phyloP scores from a whole-genome alignment of 2,113 vertebrate genomes.

The Sylvietta virens region DNA sequence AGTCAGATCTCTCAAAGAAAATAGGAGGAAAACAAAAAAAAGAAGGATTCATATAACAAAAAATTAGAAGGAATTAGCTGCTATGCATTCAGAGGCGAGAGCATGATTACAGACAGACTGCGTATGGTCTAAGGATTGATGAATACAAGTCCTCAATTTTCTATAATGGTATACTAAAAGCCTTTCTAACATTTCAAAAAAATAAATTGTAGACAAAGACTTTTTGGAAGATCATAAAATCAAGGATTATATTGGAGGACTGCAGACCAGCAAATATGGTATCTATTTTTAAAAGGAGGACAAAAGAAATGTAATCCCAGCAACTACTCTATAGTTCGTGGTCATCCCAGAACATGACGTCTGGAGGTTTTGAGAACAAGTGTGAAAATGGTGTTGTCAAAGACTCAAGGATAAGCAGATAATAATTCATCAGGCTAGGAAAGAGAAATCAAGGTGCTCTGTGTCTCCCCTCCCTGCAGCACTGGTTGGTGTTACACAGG shows the following conservation, averaged over 20 bases:
- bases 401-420: background rate
- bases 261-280: background rate
- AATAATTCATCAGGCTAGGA: background rate
- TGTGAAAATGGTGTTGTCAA: background rate
- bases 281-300: background rate
- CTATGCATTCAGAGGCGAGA: background rate
- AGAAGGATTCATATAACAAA: background rate
- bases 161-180: background rate
- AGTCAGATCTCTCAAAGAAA: background rate
- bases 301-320: background rate
- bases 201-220: background rate
- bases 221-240: background rate
- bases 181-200: background rate
- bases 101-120: background rate
- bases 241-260: background rate
- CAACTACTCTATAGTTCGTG: background rate
- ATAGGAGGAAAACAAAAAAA: background rate
- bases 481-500: background rate
- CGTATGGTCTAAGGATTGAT: background rate
- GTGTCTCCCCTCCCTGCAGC: background rate
- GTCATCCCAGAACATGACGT: background rate
- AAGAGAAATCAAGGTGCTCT: background rate
- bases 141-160: background rate
- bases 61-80: background rate
- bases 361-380: background rate